Conservation (phyloP, 2,113 vertebrate genomes). For the Polypterus senegalus region DNA sequence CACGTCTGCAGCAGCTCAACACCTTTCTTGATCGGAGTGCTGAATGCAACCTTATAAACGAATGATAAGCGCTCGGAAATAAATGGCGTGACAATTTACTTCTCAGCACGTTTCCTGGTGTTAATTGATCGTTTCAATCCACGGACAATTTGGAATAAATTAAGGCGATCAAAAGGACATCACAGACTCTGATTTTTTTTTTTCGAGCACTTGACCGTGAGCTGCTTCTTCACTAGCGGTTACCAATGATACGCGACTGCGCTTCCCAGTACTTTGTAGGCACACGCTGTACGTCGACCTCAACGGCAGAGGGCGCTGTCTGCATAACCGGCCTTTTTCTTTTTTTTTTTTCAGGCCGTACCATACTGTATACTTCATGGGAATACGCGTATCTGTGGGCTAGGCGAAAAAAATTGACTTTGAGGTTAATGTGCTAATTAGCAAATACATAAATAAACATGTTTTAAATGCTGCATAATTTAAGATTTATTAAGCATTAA, state of each 20-base stretch:
- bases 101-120: constrained; percentile 49
- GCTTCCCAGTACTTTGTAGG: too few species aligned
- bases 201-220: constrained; percentile 25
- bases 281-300: neutral
- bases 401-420: too few species aligned
- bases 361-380: too few species aligned
- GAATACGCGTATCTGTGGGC: too few species aligned
- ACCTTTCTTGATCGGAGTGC: constrained; percentile 49
- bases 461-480: too few species aligned
- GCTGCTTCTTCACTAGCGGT: constrained; percentile 12
- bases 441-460: too few species aligned
- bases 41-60: constrained; percentile 51
- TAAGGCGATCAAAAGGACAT: constrained; percentile 38
- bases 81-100: constrained; percentile 52
- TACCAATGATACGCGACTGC: too few species aligned
- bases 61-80: constrained; percentile 52
- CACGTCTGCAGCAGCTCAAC: constrained; percentile 44
- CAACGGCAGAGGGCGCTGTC: neutral
- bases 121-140: constrained; percentile 51
- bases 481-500: too few species aligned
- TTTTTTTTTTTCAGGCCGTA: too few species aligned
- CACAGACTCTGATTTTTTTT: constrained; percentile 34
- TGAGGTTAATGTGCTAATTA: too few species aligned
- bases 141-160: constrained; percentile 38
- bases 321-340: too few species aligned